These are phyloP conservation scores for Hycleus phaleratus DNA, from an alignment of 1,140 invertebrate genomes.

Conservation along the genomic window DNA sequence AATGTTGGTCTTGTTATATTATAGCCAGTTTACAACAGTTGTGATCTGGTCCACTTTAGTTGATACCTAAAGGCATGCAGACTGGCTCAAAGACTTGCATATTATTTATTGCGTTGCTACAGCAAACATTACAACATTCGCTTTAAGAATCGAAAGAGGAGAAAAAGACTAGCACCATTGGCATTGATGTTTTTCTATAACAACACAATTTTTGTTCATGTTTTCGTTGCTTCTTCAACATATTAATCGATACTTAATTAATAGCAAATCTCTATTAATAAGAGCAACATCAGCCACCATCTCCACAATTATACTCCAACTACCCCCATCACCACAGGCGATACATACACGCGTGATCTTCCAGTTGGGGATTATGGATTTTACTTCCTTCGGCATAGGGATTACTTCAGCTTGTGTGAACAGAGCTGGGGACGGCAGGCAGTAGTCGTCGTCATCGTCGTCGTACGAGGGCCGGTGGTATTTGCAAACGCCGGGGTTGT, in stretches of 20 bases:
- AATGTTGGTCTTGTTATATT: neutral
- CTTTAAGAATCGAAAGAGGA: neutral
- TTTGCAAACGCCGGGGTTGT: constrained; percentile 17
- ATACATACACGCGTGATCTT: constrained; percentile 19
- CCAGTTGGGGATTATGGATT: constrained; percentile 29
- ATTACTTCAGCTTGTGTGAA: constrained; percentile 29
- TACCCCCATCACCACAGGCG: constrained; percentile 5
- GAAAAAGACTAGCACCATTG: constrained; percentile 19
- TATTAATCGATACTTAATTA: constrained; percentile 12
- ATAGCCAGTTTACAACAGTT: neutral
- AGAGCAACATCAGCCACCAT: too few species aligned
- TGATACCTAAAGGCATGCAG: constrained; percentile 41
- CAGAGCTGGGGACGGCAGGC: constrained; percentile 20
- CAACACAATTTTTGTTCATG: too few species aligned
- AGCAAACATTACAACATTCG: constrained; percentile 35
- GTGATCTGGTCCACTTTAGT: constrained; percentile 24
- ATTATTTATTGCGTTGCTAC: constrained; percentile 43
- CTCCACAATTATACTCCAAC: neutral
- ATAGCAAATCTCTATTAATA: constrained; percentile 2
- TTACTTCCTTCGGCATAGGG: constrained; percentile 28
- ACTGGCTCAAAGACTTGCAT: constrained; percentile 41
- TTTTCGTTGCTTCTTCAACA: neutral
- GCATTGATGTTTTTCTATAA: neutral
- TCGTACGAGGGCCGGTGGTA: constrained; percentile 23
- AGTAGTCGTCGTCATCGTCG: neutral